These are phyloP conservation scores for Temnothorax ravouxi DNA, from an alignment of 2,888 invertebrate species.

Conservation along the genomic window DNA sequence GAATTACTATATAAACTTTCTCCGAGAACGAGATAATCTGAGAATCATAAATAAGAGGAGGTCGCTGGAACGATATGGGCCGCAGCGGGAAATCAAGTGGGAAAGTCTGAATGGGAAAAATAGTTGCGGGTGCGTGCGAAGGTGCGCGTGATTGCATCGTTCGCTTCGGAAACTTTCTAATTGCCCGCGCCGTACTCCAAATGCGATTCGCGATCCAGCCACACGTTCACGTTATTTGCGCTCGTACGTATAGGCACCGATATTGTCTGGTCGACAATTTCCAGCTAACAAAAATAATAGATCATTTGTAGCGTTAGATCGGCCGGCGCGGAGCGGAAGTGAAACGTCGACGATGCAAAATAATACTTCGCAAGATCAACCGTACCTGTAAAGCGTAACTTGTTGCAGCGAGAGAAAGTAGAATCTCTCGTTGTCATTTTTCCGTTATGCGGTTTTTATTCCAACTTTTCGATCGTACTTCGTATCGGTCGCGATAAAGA, in stretches of 20 bases:
- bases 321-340: slow-evolving; percentile 19
- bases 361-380: slow-evolving; percentile 28
- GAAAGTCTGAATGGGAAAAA: slow-evolving; percentile 32
- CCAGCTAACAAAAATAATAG: slow-evolving; percentile 27
- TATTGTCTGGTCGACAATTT: slow-evolving; percentile 28
- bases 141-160: slow-evolving; percentile 55
- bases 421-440: slow-evolving; percentile 16
- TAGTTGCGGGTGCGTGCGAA: slow-evolving; percentile 15
- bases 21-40: background rate
- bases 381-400: slow-evolving; percentile 27
- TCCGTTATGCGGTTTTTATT: background rate
- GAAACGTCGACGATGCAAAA: slow-evolving; percentile 39
- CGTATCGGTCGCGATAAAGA: background rate
- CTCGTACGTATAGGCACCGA: background rate
- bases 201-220: slow-evolving; percentile 17
- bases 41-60: slow-evolving; percentile 1
- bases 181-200: slow-evolving; percentile 38
- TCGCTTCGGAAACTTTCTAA: slow-evolving; percentile 59
- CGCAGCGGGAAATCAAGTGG: slow-evolving; percentile 7
- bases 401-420: slow-evolving; percentile 25
- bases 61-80: background rate
- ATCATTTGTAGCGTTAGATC: background rate
- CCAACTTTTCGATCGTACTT: background rate
- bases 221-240: background rate
- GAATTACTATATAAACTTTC: background rate